A percentile compares a stretch with the other conserved stretches of the same genome.
These are phyloP conservation scores for Drosophila subpulchrella DNA, from an alignment of 1,140 invertebrate genomes.

Conservation along the genomic window DNA sequence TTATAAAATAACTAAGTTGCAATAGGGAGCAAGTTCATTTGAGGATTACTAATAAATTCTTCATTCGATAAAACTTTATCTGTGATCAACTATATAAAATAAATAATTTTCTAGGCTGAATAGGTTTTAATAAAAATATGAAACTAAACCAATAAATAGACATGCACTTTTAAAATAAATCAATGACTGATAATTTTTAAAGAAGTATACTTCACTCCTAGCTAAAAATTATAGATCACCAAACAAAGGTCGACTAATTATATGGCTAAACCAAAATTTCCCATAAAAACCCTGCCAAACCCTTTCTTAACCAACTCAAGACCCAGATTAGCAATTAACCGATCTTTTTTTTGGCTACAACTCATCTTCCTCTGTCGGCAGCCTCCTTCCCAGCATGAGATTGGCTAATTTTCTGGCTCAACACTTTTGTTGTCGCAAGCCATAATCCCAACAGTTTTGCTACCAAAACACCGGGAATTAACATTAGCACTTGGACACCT, in stretches of 20 bases:
- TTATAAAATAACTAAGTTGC: background rate
- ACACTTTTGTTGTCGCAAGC: slow-evolving; percentile 49
- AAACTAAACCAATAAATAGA: no score
- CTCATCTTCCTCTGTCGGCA: background rate
- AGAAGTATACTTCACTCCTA: no score
- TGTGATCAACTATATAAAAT: no score
- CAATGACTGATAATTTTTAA: no score
- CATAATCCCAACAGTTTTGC: slow-evolving; percentile 71
- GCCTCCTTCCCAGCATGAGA: slow-evolving; percentile 62
- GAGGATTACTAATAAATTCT: background rate
- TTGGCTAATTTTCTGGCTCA: slow-evolving; percentile 57
- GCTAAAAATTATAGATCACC: background rate
- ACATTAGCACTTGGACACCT: slow-evolving; percentile 42
- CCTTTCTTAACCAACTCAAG: slow-evolving; percentile 2
- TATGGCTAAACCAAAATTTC: background rate
- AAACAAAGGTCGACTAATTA: slow-evolving; percentile 3
- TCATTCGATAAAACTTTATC: background rate
- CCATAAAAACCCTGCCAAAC: slow-evolving; percentile 3
- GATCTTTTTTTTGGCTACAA: slow-evolving; percentile 30
- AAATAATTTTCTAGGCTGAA: no score
- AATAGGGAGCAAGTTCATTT: background rate
- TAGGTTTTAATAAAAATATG: no score
- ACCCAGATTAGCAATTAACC: slow-evolving; percentile 56
- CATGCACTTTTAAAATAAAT: no score
- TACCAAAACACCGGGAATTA: slow-evolving; percentile 66